A percentile compares a stretch with the other conserved stretches of the same genome.
phyloP scores from a whole-genome alignment of 2,888 invertebrate genomes.

The Atethmia centrago region DNA sequence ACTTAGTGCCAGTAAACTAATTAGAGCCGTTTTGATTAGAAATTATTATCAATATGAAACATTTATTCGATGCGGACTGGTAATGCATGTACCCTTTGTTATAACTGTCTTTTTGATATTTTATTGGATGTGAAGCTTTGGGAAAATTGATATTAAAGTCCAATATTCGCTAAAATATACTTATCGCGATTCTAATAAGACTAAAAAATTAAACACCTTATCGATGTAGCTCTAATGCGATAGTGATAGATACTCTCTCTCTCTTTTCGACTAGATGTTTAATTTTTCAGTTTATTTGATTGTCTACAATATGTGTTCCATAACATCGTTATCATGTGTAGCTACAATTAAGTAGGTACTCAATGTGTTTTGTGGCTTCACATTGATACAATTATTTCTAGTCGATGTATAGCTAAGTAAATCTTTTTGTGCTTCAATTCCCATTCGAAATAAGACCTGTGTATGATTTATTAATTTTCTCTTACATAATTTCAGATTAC shows the following conservation, averaged over 20 bases:
- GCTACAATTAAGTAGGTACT: no score
- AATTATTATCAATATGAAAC: slow-evolving; percentile 34
- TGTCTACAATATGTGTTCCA: not conserved
- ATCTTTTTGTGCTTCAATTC: not conserved
- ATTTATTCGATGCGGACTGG: slow-evolving; percentile 21
- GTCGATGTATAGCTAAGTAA: not conserved
- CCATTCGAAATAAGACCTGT: not conserved
- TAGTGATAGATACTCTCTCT: no score
- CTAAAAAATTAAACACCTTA: no score
- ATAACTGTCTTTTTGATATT: not conserved
- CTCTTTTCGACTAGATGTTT: no score
- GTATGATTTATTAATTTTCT: not conserved
- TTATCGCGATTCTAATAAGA: not conserved
- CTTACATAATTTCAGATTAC: not conserved
- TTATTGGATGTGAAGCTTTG: not conserved
- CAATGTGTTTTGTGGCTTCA: not conserved
- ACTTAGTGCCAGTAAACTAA: slow-evolving; percentile 50
- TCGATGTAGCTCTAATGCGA: no score
- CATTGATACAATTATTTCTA: not conserved
- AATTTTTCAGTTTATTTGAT: not conserved
- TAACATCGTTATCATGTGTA: not conserved
- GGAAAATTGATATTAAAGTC: not conserved
- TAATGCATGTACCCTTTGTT: not conserved
- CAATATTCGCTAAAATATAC: not conserved
- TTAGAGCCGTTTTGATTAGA: slow-evolving; percentile 30